Percentiles rank a stretch among this genome's conserved stretches.
Evolutionary conservation across 2,797 vertebrate species (phyloP).

Genomic region (Gymnothorax reevesii): DNA sequence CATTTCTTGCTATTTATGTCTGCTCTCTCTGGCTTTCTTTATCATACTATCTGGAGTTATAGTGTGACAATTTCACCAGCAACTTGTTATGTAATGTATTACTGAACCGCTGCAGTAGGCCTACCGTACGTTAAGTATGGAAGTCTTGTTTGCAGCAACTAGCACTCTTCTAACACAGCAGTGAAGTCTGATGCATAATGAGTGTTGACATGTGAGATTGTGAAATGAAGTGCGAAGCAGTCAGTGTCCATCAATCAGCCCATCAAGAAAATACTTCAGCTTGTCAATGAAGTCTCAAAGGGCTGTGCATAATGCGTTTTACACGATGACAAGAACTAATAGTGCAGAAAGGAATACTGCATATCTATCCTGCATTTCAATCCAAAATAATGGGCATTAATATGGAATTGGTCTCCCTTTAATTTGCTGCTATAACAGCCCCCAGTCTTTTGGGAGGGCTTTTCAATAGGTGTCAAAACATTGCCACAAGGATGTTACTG

Average conservation of each 20-base stretch:
- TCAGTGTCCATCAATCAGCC: slow-evolving; percentile 49
- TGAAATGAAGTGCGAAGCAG: slow-evolving; percentile 47
- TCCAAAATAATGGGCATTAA: too few species aligned
- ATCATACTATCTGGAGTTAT: not conserved
- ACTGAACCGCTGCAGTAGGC: not conserved
- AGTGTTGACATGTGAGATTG: slow-evolving; percentile 48
- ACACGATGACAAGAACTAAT: slow-evolving; percentile 28
- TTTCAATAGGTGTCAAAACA: too few species aligned
- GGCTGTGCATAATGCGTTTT: slow-evolving; percentile 1
- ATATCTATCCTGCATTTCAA: too few species aligned
- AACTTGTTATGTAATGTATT: too few species aligned
- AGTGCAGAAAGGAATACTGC: not conserved
- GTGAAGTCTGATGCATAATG: not conserved
- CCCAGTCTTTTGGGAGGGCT: too few species aligned
- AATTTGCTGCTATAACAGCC: too few species aligned
- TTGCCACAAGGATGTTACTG: too few species aligned
- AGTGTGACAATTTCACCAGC: not conserved
- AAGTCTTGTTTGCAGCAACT: not conserved
- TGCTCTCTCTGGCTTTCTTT: not conserved
- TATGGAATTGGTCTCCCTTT: too few species aligned
- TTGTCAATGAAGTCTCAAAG: not conserved
- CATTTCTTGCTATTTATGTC: not conserved
- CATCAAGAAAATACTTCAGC: not conserved
- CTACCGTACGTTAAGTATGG: not conserved
- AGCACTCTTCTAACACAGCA: not conserved